A percentile compares a stretch with the other conserved stretches of the same genome.
Conservation (phyloP, 2,888 invertebrate genomes). For the Tenthredo mesomela region DNA sequence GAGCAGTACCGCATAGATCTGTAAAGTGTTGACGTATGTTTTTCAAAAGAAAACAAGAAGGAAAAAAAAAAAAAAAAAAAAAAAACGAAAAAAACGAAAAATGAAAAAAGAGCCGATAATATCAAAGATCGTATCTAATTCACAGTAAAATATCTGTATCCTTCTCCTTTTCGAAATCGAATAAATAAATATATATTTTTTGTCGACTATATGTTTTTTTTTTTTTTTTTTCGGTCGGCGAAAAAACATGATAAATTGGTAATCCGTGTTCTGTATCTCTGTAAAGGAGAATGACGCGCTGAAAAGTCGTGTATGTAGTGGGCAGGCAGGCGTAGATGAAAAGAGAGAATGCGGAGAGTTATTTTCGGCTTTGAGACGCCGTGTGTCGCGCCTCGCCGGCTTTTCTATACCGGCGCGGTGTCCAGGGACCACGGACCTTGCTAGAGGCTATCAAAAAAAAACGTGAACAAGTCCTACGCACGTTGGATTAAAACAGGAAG, state of each 20-base stretch:
- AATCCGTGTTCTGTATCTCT: slow-evolving; percentile 39
- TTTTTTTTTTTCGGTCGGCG: not conserved
- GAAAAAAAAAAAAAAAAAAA: not conserved
- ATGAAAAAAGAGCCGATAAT: not conserved
- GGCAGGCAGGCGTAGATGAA: slow-evolving; percentile 57
- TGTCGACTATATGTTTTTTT: too few relatives aligned
- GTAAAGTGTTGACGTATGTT: slow-evolving; percentile 5
- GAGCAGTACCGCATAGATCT: not conserved
- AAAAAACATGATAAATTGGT: slow-evolving; percentile 23
- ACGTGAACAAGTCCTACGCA: not conserved
- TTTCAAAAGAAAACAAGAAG: not conserved
- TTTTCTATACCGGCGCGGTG: slow-evolving; percentile 51
- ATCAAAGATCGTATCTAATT: not conserved
- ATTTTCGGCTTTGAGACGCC: slow-evolving; percentile 71
- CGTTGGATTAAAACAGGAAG: not conserved
- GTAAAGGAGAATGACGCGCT: slow-evolving; percentile 46
- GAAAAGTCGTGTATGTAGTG: slow-evolving; percentile 13
- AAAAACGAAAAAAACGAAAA: not conserved
- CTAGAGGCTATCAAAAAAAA: slow-evolving; percentile 14
- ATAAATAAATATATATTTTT: not conserved
- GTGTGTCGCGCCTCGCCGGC: slow-evolving; percentile 65
- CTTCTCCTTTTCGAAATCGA: not conserved
- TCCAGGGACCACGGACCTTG: slow-evolving; percentile 45
- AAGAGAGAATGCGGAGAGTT: slow-evolving; percentile 68
- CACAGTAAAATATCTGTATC: not conserved